phyloP scores from a whole-genome alignment of 2,113 vertebrate genomes.

The cattle (Bos taurus) region DNA sequence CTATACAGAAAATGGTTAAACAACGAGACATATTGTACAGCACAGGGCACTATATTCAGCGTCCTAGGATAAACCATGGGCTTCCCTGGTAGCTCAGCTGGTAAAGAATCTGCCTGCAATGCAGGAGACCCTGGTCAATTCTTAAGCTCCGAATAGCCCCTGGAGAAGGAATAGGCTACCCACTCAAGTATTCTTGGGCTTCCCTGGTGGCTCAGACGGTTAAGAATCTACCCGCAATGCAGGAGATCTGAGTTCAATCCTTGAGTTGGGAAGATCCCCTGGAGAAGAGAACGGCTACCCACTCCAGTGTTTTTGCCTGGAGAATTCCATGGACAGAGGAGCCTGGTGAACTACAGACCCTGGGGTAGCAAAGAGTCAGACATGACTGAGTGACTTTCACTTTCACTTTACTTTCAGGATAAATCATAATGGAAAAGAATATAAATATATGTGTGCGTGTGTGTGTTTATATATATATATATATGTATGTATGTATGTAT shows the following conservation, averaged over 20 bases:
- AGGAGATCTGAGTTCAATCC: neutral
- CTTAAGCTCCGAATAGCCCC: neutral
- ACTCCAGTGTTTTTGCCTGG: neutral
- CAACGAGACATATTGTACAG: fast-evolving
- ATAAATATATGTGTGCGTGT: neutral
- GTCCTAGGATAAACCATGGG: neutral
- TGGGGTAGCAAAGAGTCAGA: neutral
- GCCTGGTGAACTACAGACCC: neutral
- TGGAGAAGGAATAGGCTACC: neutral
- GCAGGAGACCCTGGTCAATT: neutral
- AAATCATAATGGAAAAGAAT: neutral
- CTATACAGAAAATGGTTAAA: neutral
- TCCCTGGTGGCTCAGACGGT: neutral
- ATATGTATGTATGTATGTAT: neutral
- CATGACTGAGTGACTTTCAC: neutral
- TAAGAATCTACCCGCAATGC: neutral
- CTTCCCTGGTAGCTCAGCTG: neutral
- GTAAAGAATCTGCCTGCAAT: neutral
- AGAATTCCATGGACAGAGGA: neutral
- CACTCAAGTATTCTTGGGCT: neutral
- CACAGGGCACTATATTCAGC: neutral
- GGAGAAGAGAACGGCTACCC: neutral
- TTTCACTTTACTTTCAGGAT: neutral
- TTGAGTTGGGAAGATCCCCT: neutral
- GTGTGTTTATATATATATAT: neutral